Conservation (phyloP, 2,113 vertebrate species). For the Aramus guarauna region DNA sequence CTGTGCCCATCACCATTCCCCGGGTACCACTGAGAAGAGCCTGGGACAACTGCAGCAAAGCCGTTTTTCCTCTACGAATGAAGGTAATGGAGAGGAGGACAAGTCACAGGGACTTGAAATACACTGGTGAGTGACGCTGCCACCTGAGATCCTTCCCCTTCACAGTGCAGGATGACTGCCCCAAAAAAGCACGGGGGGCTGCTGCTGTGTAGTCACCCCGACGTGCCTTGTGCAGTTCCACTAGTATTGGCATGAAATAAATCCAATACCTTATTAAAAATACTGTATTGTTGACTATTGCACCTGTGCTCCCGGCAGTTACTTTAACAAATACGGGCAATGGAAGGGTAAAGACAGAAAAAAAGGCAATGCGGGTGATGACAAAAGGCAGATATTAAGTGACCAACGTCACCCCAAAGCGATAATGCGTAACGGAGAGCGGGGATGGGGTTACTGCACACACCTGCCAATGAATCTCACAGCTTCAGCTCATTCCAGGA, state of each 20-base stretch:
- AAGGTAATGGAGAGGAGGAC: fast-evolving
- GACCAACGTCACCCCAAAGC: neutral
- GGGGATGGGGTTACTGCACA: neutral
- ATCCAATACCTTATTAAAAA: neutral
- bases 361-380: fast-evolving
- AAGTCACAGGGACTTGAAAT: neutral
- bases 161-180: fast-evolving
- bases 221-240: neutral
- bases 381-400: neutral
- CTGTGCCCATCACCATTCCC: neutral
- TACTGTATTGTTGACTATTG: neutral
- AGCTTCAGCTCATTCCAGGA: neutral
- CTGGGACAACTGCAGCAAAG: neutral
- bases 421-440: fast-evolving
- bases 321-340: neutral
- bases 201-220: neutral
- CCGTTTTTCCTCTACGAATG: neutral
- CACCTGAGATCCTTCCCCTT: neutral
- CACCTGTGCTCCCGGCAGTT: neutral
- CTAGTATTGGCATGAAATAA: fast-evolving
- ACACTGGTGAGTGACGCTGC: neutral
- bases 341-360: neutral
- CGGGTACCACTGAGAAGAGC: neutral
- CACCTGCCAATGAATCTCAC: neutral
- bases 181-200: neutral